phyloP scores from a whole-genome alignment of 2,888 invertebrate species.

The Gastrophysa polygoni region DNA sequence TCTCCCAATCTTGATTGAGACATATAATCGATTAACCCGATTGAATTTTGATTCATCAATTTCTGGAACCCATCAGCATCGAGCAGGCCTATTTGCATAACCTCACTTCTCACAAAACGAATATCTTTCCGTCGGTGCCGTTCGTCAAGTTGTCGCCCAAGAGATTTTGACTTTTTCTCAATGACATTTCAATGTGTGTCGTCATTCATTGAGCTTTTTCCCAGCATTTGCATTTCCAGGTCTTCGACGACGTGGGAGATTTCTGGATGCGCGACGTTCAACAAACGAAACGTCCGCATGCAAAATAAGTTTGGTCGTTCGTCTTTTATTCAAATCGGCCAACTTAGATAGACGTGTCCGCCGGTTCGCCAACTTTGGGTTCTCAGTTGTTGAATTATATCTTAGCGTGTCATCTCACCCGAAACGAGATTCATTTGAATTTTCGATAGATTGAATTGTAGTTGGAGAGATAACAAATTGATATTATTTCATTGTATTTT shows the following conservation, averaged over 20 bases:
- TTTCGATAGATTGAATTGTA: constrained; percentile 54
- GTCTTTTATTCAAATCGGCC: constrained; percentile 54
- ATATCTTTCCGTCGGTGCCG: constrained; percentile 18
- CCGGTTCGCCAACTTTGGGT: constrained; percentile 49
- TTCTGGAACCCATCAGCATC: neutral
- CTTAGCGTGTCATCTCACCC: constrained; percentile 52
- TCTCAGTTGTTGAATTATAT: constrained; percentile 51
- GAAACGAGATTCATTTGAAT: constrained; percentile 51
- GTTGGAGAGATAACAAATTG: constrained; percentile 56
- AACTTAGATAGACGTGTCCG: constrained; percentile 54
- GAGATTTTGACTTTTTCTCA: constrained; percentile 32
- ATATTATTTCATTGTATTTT: constrained; percentile 49
- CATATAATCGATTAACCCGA: too few relatives aligned
- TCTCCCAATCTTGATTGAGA: too few relatives aligned
- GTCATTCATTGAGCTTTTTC: constrained; percentile 39
- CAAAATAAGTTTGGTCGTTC: constrained; percentile 48
- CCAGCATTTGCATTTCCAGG: constrained; percentile 48
- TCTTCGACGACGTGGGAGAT: constrained; percentile 53
- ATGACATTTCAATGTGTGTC: constrained; percentile 49
- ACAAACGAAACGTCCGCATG: constrained; percentile 44
- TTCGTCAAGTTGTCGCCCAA: constrained; percentile 52
- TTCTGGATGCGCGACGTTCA: constrained; percentile 45
- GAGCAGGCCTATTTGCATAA: neutral
- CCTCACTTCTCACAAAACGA: neutral
- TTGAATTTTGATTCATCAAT: too few relatives aligned